Base-by-base conservation (phyloP, 2,797 vertebrate species). In the Phylloscopus collybita region DNA sequence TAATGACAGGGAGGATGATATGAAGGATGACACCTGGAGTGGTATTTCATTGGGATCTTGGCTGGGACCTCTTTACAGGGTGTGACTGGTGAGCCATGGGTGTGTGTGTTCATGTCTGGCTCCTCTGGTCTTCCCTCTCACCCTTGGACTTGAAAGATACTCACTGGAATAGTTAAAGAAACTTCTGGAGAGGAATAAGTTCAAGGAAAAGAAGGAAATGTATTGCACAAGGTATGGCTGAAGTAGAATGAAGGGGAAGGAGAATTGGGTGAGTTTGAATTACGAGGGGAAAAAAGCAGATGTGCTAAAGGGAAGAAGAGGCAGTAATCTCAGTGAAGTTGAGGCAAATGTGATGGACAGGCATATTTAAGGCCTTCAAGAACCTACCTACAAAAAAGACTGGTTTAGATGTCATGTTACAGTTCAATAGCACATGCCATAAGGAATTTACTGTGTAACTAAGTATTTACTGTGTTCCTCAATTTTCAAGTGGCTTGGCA, bases 31-130 rank as follows among this genome's bases (percentile, higher is more conserved):
- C 22, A 75, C 61, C 70, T 59, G 47, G 50, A 72, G 44, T 44
- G 26, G 15, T 66, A 7, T 21, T 71, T 0, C 2, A 11, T n/a
- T 59, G 53, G 47, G 40, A 19, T 57, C 29, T 56, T 67, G 59
- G 18, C 80, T 84, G 50, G 69, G 36, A 47, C 38, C 13, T 36
- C n/a, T 62, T 57, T 50, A 26, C 3, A 13, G 22, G 26, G 5
- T 70, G 29, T 64, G 78, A 44, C 5, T 36, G 42, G 30, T 90
- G 54, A 80, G 87, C 64, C 13, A 7, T 0, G 0, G 36, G 27
- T 22, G 22, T 1, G 0, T 5, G 7, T 1, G 0, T 51, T 86
- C 22, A 1, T 26, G 29, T 74, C 49, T 80, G 65, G 13, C 34
- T 89, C 27, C 22, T 82, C 32, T 62, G 38, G 23, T 70, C 36